phyloP scores from a whole-genome alignment of 1,140 invertebrate genomes.

The Brachionus rotundiformis region DNA sequence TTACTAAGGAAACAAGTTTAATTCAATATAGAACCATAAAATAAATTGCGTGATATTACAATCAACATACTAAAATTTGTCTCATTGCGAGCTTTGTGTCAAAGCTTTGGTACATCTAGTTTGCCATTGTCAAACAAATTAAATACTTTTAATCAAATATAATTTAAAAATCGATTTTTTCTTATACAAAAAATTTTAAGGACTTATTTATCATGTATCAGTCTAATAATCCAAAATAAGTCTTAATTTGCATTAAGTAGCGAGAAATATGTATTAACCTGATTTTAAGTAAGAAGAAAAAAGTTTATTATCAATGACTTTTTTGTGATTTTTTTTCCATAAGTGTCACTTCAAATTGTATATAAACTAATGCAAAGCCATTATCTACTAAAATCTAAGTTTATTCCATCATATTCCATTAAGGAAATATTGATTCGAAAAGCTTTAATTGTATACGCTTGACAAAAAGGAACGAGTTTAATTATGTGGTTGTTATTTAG shows the following conservation, averaged over 20 bases:
- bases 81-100: background rate
- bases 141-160: background rate
- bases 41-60: constrained; percentile 1
- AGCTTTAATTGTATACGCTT: background rate
- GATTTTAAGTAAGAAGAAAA: too few species aligned
- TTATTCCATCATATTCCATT: background rate
- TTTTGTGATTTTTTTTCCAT: too few species aligned
- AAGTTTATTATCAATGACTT: too few species aligned
- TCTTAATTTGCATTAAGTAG: too few species aligned
- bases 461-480: background rate
- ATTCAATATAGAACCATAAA: background rate
- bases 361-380: background rate
- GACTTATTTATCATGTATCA: too few species aligned
- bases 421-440: background rate
- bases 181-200: too few species aligned
- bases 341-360: background rate
- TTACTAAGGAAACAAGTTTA: constrained; percentile 7
- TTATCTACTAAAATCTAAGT: background rate
- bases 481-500: background rate
- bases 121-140: background rate
- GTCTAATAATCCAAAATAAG: too few species aligned
- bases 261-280: too few species aligned
- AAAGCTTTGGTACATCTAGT: background rate
- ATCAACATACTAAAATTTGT: background rate
- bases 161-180: background rate